These are phyloP conservation scores for Dyspetes luteomarginatus DNA, from an alignment of 2,888 invertebrate genomes.

Conservation along the genomic window DNA sequence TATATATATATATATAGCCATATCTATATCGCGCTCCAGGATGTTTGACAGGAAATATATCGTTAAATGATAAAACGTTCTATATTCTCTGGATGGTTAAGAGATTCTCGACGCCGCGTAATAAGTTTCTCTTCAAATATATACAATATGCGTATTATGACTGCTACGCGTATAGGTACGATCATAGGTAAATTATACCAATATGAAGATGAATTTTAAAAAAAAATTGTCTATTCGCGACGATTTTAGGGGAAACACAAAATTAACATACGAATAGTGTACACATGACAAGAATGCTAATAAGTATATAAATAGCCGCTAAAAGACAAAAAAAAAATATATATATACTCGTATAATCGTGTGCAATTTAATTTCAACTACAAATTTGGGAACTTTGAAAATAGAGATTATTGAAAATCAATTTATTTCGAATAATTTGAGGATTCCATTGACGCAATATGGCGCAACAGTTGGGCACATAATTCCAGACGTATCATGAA, in stretches of 20 bases:
- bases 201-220: not conserved
- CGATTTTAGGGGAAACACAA: not conserved
- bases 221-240: slow-evolving; percentile 1
- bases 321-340: slow-evolving; percentile 2
- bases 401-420: not conserved
- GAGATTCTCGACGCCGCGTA: too few species aligned
- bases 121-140: too few species aligned
- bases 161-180: too few species aligned
- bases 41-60: not conserved
- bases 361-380: too few species aligned
- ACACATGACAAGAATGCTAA: not conserved
- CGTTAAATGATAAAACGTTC: too few species aligned
- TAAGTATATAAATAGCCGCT: not conserved
- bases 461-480: slow-evolving; percentile 71
- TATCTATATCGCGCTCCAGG: not conserved
- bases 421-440: not conserved
- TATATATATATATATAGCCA: not conserved
- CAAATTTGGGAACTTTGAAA: too few species aligned
- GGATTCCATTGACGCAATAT: slow-evolving; percentile 9
- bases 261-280: not conserved
- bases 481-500: slow-evolving; percentile 19
- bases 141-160: too few species aligned
- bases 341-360: too few species aligned
- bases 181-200: too few species aligned
- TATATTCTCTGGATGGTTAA: too few species aligned